These are phyloP conservation scores for Etheostoma perlongum DNA, from an alignment of 2,797 vertebrate species.

Conservation along the genomic window DNA sequence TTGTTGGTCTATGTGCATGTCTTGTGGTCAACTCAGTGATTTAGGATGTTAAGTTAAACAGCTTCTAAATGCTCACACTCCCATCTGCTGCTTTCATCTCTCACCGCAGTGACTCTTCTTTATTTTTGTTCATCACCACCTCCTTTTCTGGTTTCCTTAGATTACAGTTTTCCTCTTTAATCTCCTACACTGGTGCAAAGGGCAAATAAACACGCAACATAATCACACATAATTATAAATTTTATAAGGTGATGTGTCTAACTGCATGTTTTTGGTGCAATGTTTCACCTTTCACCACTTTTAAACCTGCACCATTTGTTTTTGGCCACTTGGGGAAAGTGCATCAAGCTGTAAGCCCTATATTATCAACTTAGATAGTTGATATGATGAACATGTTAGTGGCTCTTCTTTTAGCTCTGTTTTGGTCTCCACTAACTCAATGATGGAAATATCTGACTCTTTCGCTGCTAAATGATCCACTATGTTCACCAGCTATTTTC, in stretches of 20 bases:
- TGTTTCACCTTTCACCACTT: not conserved
- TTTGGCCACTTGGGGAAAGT: not conserved
- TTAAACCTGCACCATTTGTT: not conserved
- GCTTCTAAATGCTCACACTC: slow-evolving; percentile 1
- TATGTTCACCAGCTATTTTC: not conserved
- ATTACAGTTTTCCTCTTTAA: slow-evolving; percentile 3
- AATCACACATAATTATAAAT: not conserved
- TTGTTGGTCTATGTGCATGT: not conserved
- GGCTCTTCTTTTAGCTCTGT: not conserved
- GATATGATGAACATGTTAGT: not conserved
- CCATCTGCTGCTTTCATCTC: slow-evolving; percentile 3
- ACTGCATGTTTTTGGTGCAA: not conserved
- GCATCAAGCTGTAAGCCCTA: not conserved
- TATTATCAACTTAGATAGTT: not conserved
- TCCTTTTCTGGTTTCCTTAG: not conserved
- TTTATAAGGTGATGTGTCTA: not conserved
- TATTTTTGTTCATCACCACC: slow-evolving; percentile 5
- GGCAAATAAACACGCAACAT: slow-evolving; percentile 5
- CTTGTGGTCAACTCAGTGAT: slow-evolving; percentile 9
- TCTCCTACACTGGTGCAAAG: not conserved
- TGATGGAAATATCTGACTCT: not conserved
- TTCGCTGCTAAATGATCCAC: not conserved
- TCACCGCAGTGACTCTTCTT: slow-evolving; percentile 1
- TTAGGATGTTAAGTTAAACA: slow-evolving; percentile 14
- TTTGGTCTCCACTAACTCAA: not conserved